Conservation (phyloP, 1,140 invertebrate species). For the Meloidogyne floridensis region DNA sequence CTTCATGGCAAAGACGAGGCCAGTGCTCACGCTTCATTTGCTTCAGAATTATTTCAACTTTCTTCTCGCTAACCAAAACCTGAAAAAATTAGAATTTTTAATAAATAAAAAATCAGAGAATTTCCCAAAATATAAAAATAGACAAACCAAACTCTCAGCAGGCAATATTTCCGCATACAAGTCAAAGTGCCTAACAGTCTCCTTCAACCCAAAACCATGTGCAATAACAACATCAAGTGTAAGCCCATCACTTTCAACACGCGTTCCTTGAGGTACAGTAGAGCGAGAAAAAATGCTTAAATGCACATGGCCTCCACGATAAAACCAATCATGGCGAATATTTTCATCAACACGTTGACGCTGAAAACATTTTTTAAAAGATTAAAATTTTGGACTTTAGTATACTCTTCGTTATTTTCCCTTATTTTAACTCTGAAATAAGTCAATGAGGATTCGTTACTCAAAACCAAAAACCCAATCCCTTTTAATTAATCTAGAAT, state of each 20-base stretch:
- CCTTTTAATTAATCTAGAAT: too few species aligned
- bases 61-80: constrained; percentile 78
- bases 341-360: constrained; percentile 18
- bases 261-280: constrained; percentile 77
- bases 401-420: too few species aligned
- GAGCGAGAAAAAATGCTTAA: constrained; percentile 66
- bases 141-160: constrained; percentile 72
- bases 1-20: constrained; percentile 5
- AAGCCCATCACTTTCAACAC: constrained; percentile 81
- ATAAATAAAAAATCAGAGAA: background rate
- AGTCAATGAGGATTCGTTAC: too few species aligned
- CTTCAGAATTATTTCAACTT: constrained; percentile 88
- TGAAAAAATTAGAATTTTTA: background rate
- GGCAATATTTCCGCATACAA: constrained; percentile 77
- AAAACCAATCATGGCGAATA: constrained; percentile 48
- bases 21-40: constrained; percentile 78
- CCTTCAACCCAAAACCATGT: constrained; percentile 78
- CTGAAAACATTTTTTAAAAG: constrained; percentile 8
- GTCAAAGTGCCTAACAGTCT: constrained; percentile 80
- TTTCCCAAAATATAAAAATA: constrained; percentile 6
- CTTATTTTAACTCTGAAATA: too few species aligned
- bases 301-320: constrained; percentile 34
- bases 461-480: too few species aligned
- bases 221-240: constrained; percentile 77
- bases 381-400: background rate